Base-by-base conservation (phyloP, 2,888 invertebrate species). In the Hipparchia sbordonii region DNA sequence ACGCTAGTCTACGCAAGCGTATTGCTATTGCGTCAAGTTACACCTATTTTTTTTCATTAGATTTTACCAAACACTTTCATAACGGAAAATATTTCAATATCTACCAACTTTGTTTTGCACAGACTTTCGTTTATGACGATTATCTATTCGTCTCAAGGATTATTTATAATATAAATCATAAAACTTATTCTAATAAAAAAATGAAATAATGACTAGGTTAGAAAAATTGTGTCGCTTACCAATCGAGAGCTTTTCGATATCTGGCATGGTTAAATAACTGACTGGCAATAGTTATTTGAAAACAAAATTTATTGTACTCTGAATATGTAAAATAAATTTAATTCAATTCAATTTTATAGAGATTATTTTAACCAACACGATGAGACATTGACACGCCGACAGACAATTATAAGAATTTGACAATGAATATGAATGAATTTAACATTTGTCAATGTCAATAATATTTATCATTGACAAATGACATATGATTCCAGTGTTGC, bases 211-310 rank as follows among this genome's bases (percentile, higher is more conserved):
- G 33, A 39, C 33, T 56, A 67, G 67, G 67, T 67, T 67, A 67
- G 46, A 39, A 66, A 23, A 59, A 46, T 51, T 33, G 12, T 33
- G 10, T 45, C 46, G 59, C 68, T 68, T 33, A 68, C 68, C 68
- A 51, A 68, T 46, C 33, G 68, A 68, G 10, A 68, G 59, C 48
- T 68, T 68, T 60, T 68, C 68, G n/a, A 68, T 68, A n/a, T 68
- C 68, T 51, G 68, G 59, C 68, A 68, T 68, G 59, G 23, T 68
- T 59, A 46, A 46, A 13, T 57, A 46, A 9, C 23, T 12, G 7
- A 57, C 5, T 8, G 39, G 39, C 5, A 10, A 45, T 9, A n/a
- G 39, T 39, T 48, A 63, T 9, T 48, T n/a, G n/a, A 23, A 65
- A 10, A 12, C 39, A 39, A 2, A 39, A 39, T 39, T 39, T 39